phyloP scores from a whole-genome alignment of 2,888 invertebrate species.

The Cerastoderma edule region DNA sequence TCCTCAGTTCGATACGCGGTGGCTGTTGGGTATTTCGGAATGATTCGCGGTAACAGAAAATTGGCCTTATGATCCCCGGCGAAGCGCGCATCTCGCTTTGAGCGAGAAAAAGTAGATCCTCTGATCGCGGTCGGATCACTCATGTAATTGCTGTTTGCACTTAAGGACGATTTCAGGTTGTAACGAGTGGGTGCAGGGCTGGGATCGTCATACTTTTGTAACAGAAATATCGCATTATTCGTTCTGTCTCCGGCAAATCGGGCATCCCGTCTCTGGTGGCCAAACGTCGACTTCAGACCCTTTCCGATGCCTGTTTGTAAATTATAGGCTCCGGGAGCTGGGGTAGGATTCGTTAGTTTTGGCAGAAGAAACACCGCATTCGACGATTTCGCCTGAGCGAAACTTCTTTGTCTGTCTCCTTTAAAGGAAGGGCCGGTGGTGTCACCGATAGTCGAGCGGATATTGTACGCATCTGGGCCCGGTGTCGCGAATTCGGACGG shows the following conservation, averaged over 20 bases:
- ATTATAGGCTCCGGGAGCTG: slow-evolving; percentile 59
- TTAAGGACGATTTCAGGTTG: slow-evolving; percentile 56
- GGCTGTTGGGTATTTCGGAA: slow-evolving; percentile 58
- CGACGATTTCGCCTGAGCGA: slow-evolving; percentile 61
- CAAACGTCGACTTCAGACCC: slow-evolving; percentile 55
- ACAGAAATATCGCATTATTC: slow-evolving; percentile 56
- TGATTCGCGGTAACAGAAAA: slow-evolving; percentile 62
- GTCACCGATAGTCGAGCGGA: slow-evolving; percentile 60
- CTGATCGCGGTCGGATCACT: slow-evolving; percentile 31
- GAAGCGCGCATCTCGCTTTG: slow-evolving; percentile 50
- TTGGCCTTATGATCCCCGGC: slow-evolving; percentile 59
- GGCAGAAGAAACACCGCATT: slow-evolving; percentile 65
- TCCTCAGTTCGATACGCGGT: slow-evolving; percentile 50
- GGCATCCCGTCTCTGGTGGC: slow-evolving; percentile 40
- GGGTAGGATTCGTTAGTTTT: slow-evolving; percentile 57
- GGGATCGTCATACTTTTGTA: slow-evolving; percentile 52
- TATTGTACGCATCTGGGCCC: slow-evolving; percentile 63
- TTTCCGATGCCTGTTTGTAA: slow-evolving; percentile 47
- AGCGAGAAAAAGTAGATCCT: slow-evolving; percentile 48
- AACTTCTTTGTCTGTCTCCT: slow-evolving; percentile 57
- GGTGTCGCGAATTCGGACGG: slow-evolving; percentile 62
- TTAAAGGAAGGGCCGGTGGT: slow-evolving; percentile 56
- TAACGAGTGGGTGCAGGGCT: slow-evolving; percentile 63
- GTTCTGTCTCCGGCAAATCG: slow-evolving; percentile 58
- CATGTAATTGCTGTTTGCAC: slow-evolving; percentile 39